Base-by-base conservation (phyloP, 1,140 invertebrate genomes). In the Euglossa dilemma region DNA sequence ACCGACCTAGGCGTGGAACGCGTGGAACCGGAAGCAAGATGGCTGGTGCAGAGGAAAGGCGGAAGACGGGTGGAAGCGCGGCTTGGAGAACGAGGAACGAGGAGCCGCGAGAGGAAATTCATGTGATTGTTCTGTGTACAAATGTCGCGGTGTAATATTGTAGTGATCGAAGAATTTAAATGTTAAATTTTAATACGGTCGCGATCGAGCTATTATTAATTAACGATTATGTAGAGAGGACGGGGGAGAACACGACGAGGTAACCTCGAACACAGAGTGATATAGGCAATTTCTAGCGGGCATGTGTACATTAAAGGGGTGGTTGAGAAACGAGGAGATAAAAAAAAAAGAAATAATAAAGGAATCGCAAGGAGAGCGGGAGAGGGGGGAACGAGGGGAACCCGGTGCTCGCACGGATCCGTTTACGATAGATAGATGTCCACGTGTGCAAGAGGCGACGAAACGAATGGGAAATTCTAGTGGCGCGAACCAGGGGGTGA, bases 81-180 rank as follows among this genome's bases (percentile, higher is more conserved):
- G 80, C 80, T 75, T 25, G 52, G 70, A 8, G 59, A 20, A 61
- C 36, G n/a, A n/a, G 28, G 7, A 56, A 52, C 43, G 69, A 20
- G 47, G 52, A 66, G 80, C 80, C 78, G 78, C 72, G 63, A 23
- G 59, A 45, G 80, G 61, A 93, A 93, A 93, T 94, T 94, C 93
- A 93, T 94, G 94, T 94, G 94, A 94, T 94, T 94, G 93, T 94
- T 94, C 93, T 94, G 93, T 94, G 94, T 94, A 94, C 93, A 94
- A 94, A 94, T 94, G 93, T 94, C 92, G 93, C 92, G 93, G 92
- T 94, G 94, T 94, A 94, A 94, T 93, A 94, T 94, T 94, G 93
- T 94, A 94, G 94, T 94, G 93, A 94, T 93, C 93, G 92, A 93
- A 91, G 88, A 93, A 93, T 93, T 92, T 94, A 92, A 94, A 94